A percentile compares a stretch with the other conserved stretches of the same genome.
These are phyloP conservation scores for Trogon melanurus DNA, from an alignment of 2,113 vertebrate species.

Conservation along the genomic window DNA sequence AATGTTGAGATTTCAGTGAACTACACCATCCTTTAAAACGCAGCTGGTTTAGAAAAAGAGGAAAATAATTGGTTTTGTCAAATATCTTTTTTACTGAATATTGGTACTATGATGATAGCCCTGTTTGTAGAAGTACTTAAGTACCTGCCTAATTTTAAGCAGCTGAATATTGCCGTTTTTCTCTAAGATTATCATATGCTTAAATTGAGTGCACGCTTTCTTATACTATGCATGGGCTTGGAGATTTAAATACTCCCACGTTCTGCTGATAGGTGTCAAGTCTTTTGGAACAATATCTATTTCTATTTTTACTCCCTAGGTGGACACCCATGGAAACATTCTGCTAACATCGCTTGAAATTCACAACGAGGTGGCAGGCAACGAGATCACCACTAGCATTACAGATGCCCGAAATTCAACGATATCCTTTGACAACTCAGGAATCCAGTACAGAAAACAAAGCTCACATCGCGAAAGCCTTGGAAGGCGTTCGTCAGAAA, in stretches of 20 bases:
- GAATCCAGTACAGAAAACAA: constrained; percentile 93
- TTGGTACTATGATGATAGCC: not conserved
- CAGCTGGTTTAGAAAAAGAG: not conserved
- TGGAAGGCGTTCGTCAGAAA: constrained; percentile 81
- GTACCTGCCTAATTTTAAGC: not conserved
- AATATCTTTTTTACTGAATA: not conserved
- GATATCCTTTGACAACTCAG: constrained; percentile 90
- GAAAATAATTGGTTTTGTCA: not conserved
- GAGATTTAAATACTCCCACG: not conserved
- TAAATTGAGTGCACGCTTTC: not conserved
- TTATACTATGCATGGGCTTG: not conserved
- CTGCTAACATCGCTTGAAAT: constrained; percentile 94
- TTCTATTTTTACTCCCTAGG: constrained; percentile 73
- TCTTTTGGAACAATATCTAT: not conserved
- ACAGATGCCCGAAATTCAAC: constrained; percentile 90
- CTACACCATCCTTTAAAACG: not conserved
- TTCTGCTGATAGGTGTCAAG: not conserved
- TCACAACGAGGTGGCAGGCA: constrained; percentile 92
- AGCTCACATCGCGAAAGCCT: constrained; percentile 78
- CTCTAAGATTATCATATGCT: not conserved
- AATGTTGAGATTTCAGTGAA: not conserved
- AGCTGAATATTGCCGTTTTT: not conserved
- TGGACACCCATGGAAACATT: constrained; percentile 95
- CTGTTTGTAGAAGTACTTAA: not conserved
- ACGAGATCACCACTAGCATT: constrained; percentile 85